Base-by-base conservation (phyloP, 2,113 vertebrate genomes). In the Pelmatolapia mariae region DNA sequence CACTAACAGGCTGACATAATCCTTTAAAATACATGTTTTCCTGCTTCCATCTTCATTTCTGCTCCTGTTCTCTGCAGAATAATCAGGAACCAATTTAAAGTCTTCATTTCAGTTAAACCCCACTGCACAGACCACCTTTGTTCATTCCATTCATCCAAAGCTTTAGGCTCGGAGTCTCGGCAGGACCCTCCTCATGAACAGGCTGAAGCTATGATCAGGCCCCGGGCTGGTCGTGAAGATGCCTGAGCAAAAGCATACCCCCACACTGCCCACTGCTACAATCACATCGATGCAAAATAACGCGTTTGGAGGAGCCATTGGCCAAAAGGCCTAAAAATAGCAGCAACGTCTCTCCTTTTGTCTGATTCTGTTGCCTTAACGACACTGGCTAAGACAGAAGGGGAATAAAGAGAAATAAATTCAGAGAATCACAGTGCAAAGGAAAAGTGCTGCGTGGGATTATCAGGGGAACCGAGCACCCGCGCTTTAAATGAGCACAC, bases 291-390 rank as follows among this genome's bases (percentile, higher is more conserved):
- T 80, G 79, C 36, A 84, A 22, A 86, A 7, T 5, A 24, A 45
- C 26, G 3, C 16, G 29, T 50, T 50, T 8, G 11, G 43, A 18
- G 9, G 6, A 47, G 9, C 15, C 9, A 11, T 2, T 47, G 71
- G 71, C 71, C 40, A 78, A 73, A 22, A 86, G 3, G 45, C 56
- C 66, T 86, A 71, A 87, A 91, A 92, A 92, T 88, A 93, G 66
- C 29, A 53, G 15, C 22, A 36, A 53, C 45, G 54, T 83, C 22
- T 86, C 43, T 81, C 63, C 80, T 92, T 84, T 85, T 83, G 89
- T 87, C 86, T 81, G 89, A 78, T 85, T 61, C 19, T 36, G 86
- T 89, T 85, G 90, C 89, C 84, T 81, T 91, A 93, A 93, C 85
- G 31, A 94, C 88, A 80, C 56, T 18, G 45, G 47, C 66, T 52